phyloP scores from a whole-genome alignment of 2,113 vertebrate genomes.

The Poeciliopsis retropinna region DNA sequence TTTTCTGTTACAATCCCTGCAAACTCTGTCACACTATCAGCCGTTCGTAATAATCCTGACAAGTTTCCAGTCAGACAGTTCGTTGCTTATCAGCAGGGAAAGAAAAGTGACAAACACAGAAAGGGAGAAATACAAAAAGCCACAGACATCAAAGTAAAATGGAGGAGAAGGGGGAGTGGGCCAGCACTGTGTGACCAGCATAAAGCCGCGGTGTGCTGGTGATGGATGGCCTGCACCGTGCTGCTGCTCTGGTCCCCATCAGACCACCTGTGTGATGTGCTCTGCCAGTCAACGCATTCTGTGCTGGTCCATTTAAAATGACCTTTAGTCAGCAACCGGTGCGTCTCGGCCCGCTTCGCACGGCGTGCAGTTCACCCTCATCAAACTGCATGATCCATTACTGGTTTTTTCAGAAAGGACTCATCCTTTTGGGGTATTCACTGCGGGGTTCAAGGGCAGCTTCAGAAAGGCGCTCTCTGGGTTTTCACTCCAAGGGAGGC shows the following conservation, averaged over 20 bases:
- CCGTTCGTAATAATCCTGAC: neutral
- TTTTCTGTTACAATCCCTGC: neutral
- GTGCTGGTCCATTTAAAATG: conserved; percentile 29
- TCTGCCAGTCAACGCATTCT: neutral
- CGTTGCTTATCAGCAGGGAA: neutral
- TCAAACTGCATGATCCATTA: conserved; percentile 1
- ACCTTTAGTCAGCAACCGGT: conserved; percentile 23
- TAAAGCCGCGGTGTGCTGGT: neutral
- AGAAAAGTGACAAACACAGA: neutral
- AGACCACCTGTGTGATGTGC: conserved; percentile 28
- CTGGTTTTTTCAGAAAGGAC: neutral
- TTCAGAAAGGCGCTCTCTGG: neutral
- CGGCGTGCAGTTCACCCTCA: neutral
- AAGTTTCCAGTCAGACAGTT: neutral
- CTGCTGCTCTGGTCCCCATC: conserved; percentile 4
- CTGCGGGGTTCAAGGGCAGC: conserved; percentile 4
- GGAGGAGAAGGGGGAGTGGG: too few relatives aligned
- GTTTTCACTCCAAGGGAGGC: neutral
- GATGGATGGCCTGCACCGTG: conserved; percentile 1
- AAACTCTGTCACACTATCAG: neutral
- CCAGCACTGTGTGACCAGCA: neutral
- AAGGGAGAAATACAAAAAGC: too few relatives aligned
- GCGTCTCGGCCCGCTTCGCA: neutral
- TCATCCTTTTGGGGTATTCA: neutral
- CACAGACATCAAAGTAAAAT: too few relatives aligned